A percentile compares a stretch with the other conserved stretches of the same genome.
Evolutionary conservation across 2,888 invertebrate species (phyloP).

Genomic region (Sepioteuthis lessoniana): DNA sequence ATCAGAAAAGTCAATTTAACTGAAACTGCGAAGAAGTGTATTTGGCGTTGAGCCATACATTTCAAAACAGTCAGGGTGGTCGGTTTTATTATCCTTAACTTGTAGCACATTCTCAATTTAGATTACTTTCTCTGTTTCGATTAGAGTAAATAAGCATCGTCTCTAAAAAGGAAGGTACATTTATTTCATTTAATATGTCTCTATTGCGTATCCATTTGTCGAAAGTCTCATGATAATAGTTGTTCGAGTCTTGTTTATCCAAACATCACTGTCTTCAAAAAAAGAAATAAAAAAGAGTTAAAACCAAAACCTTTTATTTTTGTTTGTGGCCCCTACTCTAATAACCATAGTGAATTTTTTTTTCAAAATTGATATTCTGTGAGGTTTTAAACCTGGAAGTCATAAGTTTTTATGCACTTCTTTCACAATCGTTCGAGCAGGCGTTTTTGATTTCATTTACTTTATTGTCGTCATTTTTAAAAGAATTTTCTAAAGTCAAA

Average conservation of each 20-base stretch:
- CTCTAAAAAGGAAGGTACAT: not conserved
- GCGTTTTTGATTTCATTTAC: too few species aligned
- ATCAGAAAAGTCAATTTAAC: not conserved
- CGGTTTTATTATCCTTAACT: not conserved
- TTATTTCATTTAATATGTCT: not conserved
- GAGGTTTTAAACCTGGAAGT: too few species aligned
- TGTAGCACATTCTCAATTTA: not conserved
- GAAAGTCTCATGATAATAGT: not conserved
- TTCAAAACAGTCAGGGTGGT: not conserved
- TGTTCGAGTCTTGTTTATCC: not conserved
- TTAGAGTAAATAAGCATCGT: not conserved
- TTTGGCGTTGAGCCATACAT: not conserved
- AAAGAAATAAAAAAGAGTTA: not conserved
- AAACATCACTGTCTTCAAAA: not conserved
- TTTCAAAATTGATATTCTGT: too few species aligned
- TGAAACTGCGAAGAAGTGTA: not conserved
- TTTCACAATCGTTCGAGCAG: too few species aligned
- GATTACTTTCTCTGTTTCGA: not conserved
- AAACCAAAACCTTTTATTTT: not conserved
- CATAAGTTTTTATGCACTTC: too few species aligned
- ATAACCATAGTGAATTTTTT: not conserved
- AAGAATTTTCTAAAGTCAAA: too few species aligned
- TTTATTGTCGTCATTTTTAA: too few species aligned
- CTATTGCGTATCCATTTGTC: not conserved
- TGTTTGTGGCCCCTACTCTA: not conserved